Percentiles rank a stretch among this genome's conserved stretches.
Evolutionary conservation across 1,140 invertebrate species (phyloP).

Genomic region (Zaprionus nigranus): DNA sequence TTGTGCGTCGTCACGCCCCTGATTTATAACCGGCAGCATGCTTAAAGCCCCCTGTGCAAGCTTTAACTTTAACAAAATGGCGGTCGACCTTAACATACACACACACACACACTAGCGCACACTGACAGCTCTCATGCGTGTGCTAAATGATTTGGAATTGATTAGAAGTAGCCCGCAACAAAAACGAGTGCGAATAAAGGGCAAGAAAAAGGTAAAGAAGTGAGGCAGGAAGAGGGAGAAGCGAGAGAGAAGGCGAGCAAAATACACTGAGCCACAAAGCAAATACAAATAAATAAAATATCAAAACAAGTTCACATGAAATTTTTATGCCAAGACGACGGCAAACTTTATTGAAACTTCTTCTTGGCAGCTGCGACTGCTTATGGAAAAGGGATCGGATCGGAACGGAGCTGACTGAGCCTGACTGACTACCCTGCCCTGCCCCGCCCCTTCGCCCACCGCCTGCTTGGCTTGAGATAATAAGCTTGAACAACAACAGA

Average conservation of each 20-base stretch:
- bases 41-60: slow-evolving; percentile 62
- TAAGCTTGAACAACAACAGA: slow-evolving; percentile 56
- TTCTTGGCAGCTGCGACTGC: slow-evolving; percentile 33
- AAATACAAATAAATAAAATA: slow-evolving; percentile 83
- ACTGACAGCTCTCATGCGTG: slow-evolving; percentile 74
- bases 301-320: slow-evolving; percentile 74
- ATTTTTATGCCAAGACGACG: slow-evolving; percentile 64
- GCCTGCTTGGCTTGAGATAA: slow-evolving; percentile 62
- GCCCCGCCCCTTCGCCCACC: not conserved
- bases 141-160: slow-evolving; percentile 81
- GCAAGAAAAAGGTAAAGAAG: slow-evolving; percentile 5
- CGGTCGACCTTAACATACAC: slow-evolving; percentile 13
- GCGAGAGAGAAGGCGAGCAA: not conserved
- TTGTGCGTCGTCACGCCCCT: slow-evolving; percentile 78
- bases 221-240: not conserved
- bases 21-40: slow-evolving; percentile 68
- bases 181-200: slow-evolving; percentile 21
- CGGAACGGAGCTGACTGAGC: not conserved
- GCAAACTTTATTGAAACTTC: slow-evolving; percentile 69
- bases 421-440: slow-evolving; percentile 6
- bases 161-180: slow-evolving; percentile 63
- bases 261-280: slow-evolving; percentile 23
- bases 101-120: slow-evolving; percentile 17
- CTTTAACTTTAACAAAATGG: slow-evolving; percentile 74
- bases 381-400: slow-evolving; percentile 45